Conservation (phyloP, 2,888 invertebrate genomes). For the Drosophila buzzatii region DNA sequence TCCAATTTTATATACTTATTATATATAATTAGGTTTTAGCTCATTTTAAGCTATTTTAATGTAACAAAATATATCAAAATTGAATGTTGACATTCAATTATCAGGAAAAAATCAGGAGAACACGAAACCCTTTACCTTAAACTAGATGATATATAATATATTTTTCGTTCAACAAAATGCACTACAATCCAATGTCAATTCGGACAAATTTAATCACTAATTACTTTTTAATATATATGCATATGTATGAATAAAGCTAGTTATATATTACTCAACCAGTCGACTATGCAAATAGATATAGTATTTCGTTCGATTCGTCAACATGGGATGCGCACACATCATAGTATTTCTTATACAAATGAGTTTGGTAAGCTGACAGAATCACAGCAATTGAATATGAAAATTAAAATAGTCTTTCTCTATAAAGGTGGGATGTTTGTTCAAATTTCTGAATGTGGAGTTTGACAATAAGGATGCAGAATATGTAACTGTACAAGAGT, state of each 20-base stretch:
- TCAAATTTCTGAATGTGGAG: conserved; percentile 28
- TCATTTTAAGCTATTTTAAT: too few species aligned
- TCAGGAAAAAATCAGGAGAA: too few species aligned
- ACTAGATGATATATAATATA: background rate
- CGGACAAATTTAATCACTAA: background rate
- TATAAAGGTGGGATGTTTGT: conserved; percentile 11
- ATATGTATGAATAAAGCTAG: background rate
- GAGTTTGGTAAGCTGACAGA: conserved; percentile 2
- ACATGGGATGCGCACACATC: background rate
- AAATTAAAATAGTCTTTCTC: background rate
- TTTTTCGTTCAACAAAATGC: background rate
- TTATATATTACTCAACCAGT: too few species aligned
- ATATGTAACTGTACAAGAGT: background rate
- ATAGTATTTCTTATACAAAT: background rate
- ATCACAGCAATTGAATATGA: background rate
- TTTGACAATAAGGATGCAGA: background rate
- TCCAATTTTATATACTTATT: too few species aligned
- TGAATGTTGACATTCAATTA: too few species aligned
- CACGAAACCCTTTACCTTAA: too few species aligned
- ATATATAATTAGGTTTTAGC: too few species aligned
- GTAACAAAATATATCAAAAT: too few species aligned
- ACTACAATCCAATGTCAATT: too few species aligned
- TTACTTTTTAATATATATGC: background rate
- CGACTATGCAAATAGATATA: background rate
- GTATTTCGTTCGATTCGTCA: background rate